phyloP scores from a whole-genome alignment of 2,888 invertebrate species.

The Torymus aiolomorphi region DNA sequence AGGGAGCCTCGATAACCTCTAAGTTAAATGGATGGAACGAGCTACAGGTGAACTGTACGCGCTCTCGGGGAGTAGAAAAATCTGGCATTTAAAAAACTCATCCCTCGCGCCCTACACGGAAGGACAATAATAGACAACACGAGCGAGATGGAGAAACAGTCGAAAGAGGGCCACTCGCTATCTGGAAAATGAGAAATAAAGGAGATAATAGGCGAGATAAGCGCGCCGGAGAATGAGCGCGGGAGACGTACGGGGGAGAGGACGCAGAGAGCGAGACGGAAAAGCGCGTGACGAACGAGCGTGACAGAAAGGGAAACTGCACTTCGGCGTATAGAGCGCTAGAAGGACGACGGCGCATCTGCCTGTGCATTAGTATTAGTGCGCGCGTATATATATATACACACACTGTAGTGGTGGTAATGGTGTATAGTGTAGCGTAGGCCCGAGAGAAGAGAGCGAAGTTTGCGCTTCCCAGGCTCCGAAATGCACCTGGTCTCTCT shows the following conservation, averaged over 20 bases:
- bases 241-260: not conserved
- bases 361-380: constrained; percentile 9
- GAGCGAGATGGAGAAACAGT: not conserved
- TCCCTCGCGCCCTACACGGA: not conserved
- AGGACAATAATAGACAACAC: not conserved
- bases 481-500: constrained; percentile 73
- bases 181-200: constrained; percentile 35
- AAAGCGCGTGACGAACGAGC: constrained; percentile 36
- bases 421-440: not conserved
- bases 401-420: not conserved
- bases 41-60: no score
- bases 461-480: constrained; percentile 75
- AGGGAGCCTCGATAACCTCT: no score
- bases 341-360: constrained; percentile 42
- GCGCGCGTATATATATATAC: no score
- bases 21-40: no score
- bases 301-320: constrained; percentile 39
- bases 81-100: no score
- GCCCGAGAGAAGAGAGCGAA: constrained; percentile 61
- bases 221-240: constrained; percentile 36
- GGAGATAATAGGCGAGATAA: constrained; percentile 41
- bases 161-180: not conserved
- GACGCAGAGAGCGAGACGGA: constrained; percentile 30
- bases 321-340: not conserved
- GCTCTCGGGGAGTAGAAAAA: no score